Percentiles rank a stretch among this genome's conserved stretches.
Conservation (phyloP, 2,113 vertebrate genomes). For the Anhinga rufa region DNA sequence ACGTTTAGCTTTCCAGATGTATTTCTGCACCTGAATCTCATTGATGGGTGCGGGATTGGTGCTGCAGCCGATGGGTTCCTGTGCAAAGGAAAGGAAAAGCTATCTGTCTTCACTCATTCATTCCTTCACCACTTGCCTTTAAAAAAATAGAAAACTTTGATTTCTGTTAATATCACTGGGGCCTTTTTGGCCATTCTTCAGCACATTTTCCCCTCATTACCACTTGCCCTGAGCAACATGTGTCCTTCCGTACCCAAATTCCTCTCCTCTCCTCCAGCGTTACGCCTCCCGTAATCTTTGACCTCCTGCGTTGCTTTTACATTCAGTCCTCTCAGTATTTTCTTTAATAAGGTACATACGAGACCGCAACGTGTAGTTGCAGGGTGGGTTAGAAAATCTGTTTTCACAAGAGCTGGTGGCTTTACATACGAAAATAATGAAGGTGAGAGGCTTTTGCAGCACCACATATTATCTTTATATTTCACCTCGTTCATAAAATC, state of each 20-base stretch:
- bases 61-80: neutral
- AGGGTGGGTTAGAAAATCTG: neutral
- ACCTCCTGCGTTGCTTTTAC: neutral
- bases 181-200: neutral
- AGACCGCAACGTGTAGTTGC: neutral
- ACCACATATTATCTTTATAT: neutral
- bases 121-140: neutral
- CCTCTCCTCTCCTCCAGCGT: neutral
- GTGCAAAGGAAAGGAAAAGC: neutral
- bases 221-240: neutral
- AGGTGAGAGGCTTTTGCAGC: neutral
- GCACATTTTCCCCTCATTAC: neutral
- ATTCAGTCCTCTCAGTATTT: neutral
- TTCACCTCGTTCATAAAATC: constrained; percentile 23
- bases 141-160: neutral
- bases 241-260: neutral
- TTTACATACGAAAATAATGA: neutral
- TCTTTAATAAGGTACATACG: neutral
- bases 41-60: neutral
- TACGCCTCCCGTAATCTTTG: neutral
- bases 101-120: no score
- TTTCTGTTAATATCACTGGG: neutral
- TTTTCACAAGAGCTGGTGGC: neutral
- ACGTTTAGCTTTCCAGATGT: neutral
- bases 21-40: rapidly evolving